Evolutionary conservation across 2,113 vertebrate species (phyloP), one percentile per base, ranked within the genome.

Genomic region (Dicaeum eximium): DNA sequence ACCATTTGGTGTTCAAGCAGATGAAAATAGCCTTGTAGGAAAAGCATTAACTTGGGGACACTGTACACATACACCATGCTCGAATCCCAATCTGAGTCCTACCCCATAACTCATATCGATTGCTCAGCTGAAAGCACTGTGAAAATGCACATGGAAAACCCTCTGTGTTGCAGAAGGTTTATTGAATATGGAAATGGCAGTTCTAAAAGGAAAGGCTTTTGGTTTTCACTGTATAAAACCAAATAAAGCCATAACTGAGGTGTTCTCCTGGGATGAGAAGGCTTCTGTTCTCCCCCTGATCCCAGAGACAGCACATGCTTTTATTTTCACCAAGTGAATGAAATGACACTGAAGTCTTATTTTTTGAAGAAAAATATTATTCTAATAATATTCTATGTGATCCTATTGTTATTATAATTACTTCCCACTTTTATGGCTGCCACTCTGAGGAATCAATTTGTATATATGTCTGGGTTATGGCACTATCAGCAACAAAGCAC

Each of bases 101-200:
- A 1, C 18, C 9, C 15, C 0, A 1, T 11, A 23, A 72, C n/a
- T n/a, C n/a, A n/a, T 28, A 61, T 38, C 0, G 0, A 30, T 10
- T 64, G 19, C 33, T 44, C 37, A 31, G 57, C 30, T 58, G 44
- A 69, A 67, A 64, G 15, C 9, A 7, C 13, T 21, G 6, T 14
- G 15, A 19, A 51, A 70, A 42, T 19, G 23, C 8, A 38, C 13
- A 6, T 2, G 8, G 25, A 65, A 80, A 61, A 12, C 27, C 8
- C 3, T 74, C 30, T 30, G 21, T 37, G 10, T 37, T 20, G 18
- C 50, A 58, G 38, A 65, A 33, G 27, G 6, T 42, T 45, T 12
- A 0, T 11, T 61, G n/a, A 61, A 61, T 42, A 11, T 28, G 20
- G 30, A 89, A 53, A 61, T 35, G 15, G 21, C 13, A 48, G 10